These are phyloP conservation scores for Tenthredo distinguenda DNA, from an alignment of 2,888 invertebrate species.

Conservation along the genomic window DNA sequence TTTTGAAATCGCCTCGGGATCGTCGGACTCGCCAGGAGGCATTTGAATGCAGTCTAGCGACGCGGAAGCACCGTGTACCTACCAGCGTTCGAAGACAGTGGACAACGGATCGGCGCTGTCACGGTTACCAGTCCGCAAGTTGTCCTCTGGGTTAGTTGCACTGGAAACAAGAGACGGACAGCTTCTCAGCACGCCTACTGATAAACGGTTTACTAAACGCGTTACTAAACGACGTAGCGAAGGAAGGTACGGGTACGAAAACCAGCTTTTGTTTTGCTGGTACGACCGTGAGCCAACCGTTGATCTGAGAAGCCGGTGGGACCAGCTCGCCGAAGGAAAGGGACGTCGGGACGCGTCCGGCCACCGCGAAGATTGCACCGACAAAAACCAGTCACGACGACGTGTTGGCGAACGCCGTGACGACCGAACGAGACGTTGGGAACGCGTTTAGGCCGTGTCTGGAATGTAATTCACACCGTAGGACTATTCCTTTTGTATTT, in stretches of 20 bases:
- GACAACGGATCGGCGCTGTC: slow-evolving; percentile 69
- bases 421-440: slow-evolving; percentile 65
- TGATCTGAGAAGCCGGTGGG: slow-evolving; percentile 35
- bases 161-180: slow-evolving; percentile 8
- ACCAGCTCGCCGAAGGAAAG: background rate
- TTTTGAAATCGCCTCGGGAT: background rate
- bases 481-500: slow-evolving; percentile 48
- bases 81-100: slow-evolving; percentile 50
- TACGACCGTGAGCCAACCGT: background rate
- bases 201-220: slow-evolving; percentile 46
- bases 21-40: background rate
- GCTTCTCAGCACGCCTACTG: slow-evolving; percentile 30
- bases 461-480: slow-evolving; percentile 75
- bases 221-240: slow-evolving; percentile 24
- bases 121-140: slow-evolving; percentile 42
- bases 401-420: slow-evolving; percentile 50
- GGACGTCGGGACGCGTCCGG: slow-evolving; percentile 34
- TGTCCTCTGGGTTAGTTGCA: slow-evolving; percentile 21
- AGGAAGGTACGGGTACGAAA: slow-evolving; percentile 27
- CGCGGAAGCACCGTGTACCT: slow-evolving; percentile 5
- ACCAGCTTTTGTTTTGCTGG: slow-evolving; percentile 42
- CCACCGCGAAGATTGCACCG: slow-evolving; percentile 53
- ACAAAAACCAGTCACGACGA: slow-evolving; percentile 55
- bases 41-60: slow-evolving; percentile 10
- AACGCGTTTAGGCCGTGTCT: slow-evolving; percentile 74